Evolutionary conservation across 92 coral and sea anemone species (phyloP).

Genomic region (Porites rus): DNA sequence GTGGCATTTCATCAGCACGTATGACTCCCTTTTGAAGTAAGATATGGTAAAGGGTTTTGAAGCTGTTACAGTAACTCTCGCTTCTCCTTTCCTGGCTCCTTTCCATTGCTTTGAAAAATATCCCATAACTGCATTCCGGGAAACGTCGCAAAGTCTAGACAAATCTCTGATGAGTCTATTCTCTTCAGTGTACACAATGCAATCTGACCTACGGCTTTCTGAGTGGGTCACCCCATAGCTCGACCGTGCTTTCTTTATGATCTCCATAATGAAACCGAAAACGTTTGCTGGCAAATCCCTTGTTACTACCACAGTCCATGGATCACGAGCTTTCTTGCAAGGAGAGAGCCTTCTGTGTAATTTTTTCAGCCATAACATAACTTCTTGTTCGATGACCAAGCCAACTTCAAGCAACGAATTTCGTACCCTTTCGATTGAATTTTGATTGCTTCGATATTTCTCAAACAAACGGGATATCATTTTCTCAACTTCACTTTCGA

Average conservation of each 20-base stretch:
- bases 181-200: slow-evolving; percentile 11
- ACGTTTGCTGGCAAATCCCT: slow-evolving; percentile 31
- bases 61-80: slow-evolving; percentile 23
- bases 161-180: slow-evolving; percentile 47
- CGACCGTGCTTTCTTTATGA: slow-evolving; percentile 7
- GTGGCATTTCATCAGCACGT: slow-evolving; percentile 47
- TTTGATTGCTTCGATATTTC: slow-evolving; percentile 21
- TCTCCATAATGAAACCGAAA: slow-evolving; percentile 11
- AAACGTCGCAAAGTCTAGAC: slow-evolving; percentile 14
- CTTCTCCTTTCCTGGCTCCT: slow-evolving; percentile 47
- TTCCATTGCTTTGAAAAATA: slow-evolving; percentile 47
- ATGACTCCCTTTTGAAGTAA: slow-evolving; percentile 26
- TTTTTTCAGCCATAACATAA: slow-evolving; percentile 22
- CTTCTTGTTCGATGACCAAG: slow-evolving; percentile 24
- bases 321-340: slow-evolving; percentile 37
- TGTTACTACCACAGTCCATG: slow-evolving; percentile 48
- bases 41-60: slow-evolving; percentile 53
- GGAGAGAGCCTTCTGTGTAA: slow-evolving; percentile 38
- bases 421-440: slow-evolving; percentile 32
- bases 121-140: slow-evolving; percentile 22
- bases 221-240: not conserved
- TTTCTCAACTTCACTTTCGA: slow-evolving; percentile 27
- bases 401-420: slow-evolving; percentile 27
- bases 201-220: not conserved
- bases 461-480: not conserved